Percentiles rank a stretch among this genome's conserved stretches.
These are phyloP conservation scores for Imbricaverruca yamaguchii DNA, from an alignment of 2,888 invertebrate genomes.

Conservation along the genomic window DNA sequence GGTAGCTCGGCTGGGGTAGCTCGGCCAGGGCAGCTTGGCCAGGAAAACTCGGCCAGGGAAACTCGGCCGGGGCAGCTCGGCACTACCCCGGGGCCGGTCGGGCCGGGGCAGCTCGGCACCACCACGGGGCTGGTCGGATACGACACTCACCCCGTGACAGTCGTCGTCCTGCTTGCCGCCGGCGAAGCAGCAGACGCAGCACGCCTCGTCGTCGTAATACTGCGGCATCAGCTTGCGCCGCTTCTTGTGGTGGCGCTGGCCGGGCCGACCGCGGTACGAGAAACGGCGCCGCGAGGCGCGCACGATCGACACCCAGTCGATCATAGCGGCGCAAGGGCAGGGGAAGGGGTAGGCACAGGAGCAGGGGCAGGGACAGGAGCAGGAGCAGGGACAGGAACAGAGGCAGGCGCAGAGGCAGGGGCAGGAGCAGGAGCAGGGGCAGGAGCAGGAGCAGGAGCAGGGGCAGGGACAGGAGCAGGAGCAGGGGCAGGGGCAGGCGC, in stretches of 20 bases:
- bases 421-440: not conserved
- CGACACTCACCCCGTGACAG: not conserved
- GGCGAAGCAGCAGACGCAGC: slow-evolving; percentile 37
- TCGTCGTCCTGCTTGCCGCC: not conserved
- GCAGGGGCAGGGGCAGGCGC: slow-evolving; percentile 1
- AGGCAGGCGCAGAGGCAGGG: too few species aligned
- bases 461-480: too few species aligned
- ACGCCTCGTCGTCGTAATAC: slow-evolving; percentile 36
- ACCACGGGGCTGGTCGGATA: not conserved
- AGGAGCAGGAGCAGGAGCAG: not conserved
- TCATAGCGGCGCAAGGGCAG: slow-evolving; percentile 47
- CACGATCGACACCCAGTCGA: slow-evolving; percentile 69
- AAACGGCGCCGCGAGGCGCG: slow-evolving; percentile 61
- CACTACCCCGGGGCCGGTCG: too few species aligned
- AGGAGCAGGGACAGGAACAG: too few species aligned
- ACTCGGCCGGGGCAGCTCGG: too few species aligned
- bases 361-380: not conserved
- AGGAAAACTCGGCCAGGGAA: too few species aligned
- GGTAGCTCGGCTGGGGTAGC: not conserved
- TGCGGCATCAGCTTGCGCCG: slow-evolving; percentile 39
- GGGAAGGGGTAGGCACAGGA: too few species aligned
- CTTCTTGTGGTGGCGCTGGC: slow-evolving; percentile 55
- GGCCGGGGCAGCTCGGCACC: not conserved
- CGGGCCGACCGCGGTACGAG: slow-evolving; percentile 59
- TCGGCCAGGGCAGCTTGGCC: not conserved